Percentiles rank a stretch among this genome's conserved stretches.
phyloP scores from a whole-genome alignment of 2,113 vertebrate species.

The Dicrurus megarhynchus region DNA sequence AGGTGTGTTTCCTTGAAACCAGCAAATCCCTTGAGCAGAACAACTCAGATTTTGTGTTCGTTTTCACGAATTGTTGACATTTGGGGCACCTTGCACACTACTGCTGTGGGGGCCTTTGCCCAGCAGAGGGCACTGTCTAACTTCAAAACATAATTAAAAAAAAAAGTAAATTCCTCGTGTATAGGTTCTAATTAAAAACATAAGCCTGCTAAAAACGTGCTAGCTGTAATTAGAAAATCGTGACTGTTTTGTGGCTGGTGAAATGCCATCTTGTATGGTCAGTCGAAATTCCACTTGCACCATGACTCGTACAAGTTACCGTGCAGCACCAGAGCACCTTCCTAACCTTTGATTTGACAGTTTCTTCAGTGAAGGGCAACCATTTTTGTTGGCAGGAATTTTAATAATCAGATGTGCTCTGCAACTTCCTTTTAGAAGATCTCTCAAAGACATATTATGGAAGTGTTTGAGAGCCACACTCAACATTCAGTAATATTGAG shows the following conservation, averaged over 20 bases:
- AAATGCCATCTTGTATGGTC: conserved; percentile 20
- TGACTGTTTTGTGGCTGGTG: neutral
- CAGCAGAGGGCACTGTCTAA: conserved; percentile 65
- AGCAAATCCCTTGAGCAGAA: neutral
- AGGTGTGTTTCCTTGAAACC: neutral
- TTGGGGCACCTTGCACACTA: neutral
- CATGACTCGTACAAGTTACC: neutral
- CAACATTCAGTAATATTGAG: neutral
- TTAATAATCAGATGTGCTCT: neutral
- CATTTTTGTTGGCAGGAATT: neutral
- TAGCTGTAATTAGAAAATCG: conserved; percentile 37
- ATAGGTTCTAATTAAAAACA: conserved; percentile 27
- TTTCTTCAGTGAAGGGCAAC: neutral
- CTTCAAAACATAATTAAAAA: neutral
- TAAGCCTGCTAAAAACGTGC: neutral
- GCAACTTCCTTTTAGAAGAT: neutral
- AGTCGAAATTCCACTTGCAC: neutral
- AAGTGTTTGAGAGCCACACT: neutral
- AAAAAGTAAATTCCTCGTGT: neutral
- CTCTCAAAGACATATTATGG: neutral
- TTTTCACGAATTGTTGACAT: neutral
- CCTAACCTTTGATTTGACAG: neutral
- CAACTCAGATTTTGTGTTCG: neutral
- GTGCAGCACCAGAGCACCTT: neutral
- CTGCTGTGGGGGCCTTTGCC: neutral